These are phyloP conservation scores for Portunus trituberculatus DNA, from an alignment of 1,140 invertebrate genomes.

Conservation along the genomic window DNA sequence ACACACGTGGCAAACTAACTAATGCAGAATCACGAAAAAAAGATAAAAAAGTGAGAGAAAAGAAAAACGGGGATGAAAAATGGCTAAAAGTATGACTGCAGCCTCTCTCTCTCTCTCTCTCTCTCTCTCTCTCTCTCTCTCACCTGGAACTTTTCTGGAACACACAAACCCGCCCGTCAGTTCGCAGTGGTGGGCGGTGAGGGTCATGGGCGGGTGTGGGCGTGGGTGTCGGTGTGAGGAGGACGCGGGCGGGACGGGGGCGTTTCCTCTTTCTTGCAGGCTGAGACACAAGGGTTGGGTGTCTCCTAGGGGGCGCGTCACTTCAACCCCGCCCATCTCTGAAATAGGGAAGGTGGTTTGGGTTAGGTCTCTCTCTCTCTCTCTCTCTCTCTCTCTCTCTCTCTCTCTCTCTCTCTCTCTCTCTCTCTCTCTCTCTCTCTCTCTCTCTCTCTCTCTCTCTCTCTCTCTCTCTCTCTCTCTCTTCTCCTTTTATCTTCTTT, in stretches of 20 bases:
- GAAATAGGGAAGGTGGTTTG: background rate
- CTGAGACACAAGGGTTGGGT: slow-evolving; percentile 37
- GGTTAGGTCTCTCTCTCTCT: background rate
- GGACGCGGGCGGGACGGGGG: background rate
- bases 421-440: background rate
- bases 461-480: slow-evolving; percentile 24
- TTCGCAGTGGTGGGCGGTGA: slow-evolving; percentile 62
- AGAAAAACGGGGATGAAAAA: background rate
- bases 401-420: background rate
- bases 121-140: background rate
- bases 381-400: background rate
- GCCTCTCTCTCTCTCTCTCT: too few relatives aligned
- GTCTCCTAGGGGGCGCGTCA: background rate
- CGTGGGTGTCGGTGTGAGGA: background rate
- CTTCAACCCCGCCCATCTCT: slow-evolving; percentile 27
- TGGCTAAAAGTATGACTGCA: background rate
- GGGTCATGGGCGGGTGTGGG: slow-evolving; percentile 6
- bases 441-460: background rate
- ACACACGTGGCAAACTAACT: background rate
- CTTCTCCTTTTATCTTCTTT: background rate
- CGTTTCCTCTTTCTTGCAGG: slow-evolving; percentile 33
- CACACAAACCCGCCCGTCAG: slow-evolving; percentile 58
- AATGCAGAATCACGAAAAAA: background rate
- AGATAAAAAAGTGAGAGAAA: slow-evolving; percentile 9
- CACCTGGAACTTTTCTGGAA: slow-evolving; percentile 49